These are phyloP conservation scores for Lithobius niger DNA, from an alignment of 1,140 invertebrate species.

Conservation along the genomic window DNA sequence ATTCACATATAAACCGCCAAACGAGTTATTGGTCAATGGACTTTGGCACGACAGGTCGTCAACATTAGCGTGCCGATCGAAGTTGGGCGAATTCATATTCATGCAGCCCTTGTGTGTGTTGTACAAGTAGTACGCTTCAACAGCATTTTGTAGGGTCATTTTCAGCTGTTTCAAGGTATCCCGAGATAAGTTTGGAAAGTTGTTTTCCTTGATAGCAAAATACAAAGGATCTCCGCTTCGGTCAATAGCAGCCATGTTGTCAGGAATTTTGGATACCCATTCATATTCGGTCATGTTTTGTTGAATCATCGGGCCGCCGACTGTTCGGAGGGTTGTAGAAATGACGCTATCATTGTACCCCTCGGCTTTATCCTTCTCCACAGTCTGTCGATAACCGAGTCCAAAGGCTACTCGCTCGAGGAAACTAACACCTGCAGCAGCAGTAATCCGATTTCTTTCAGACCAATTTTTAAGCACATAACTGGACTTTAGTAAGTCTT, in stretches of 20 bases:
- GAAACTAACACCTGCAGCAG: neutral
- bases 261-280: neutral
- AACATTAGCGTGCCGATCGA: slow-evolving; percentile 13
- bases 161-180: neutral
- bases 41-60: neutral
- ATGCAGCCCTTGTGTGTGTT: slow-evolving; percentile 11
- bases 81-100: slow-evolving; percentile 5
- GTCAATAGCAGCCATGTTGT: neutral
- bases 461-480: neutral
- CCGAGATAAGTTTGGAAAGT: neutral
- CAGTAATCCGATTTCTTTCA: neutral
- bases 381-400: too few relatives aligned
- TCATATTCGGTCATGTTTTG: too few relatives aligned
- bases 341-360: too few relatives aligned
- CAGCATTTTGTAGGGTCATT: neutral
- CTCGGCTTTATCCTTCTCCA: too few relatives aligned
- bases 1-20: slow-evolving; percentile 1
- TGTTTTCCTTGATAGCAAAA: neutral
- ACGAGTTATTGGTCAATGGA: slow-evolving; percentile 4
- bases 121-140: neutral
- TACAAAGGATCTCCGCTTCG: neutral
- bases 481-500: neutral
- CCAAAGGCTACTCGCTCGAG: too few relatives aligned
- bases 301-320: too few relatives aligned
- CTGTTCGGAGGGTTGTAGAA: too few relatives aligned